Base-by-base conservation (phyloP, 2,888 invertebrate genomes). In the Cryptus armator region DNA sequence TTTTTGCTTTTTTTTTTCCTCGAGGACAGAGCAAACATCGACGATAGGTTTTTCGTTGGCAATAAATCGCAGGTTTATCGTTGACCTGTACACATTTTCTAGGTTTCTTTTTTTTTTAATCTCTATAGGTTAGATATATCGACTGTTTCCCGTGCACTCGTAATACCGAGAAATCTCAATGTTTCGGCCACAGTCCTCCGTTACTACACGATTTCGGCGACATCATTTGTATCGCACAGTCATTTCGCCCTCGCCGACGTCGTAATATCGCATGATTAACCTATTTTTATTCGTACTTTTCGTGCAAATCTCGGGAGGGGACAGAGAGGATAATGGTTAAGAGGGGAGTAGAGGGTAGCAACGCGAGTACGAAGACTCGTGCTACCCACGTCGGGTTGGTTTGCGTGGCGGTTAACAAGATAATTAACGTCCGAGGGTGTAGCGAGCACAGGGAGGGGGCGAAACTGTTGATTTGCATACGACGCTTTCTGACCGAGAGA, bases 371-470 rank as follows among this genome's bases (percentile, higher is more conserved):
- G 67, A 32, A 79, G 64, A 76, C 53, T 76, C 70, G 76, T 71
- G 81, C 76, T 76, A 64, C 14, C 29, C 62, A 29, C 3, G 29
- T 24, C 51, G 24, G 37, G 81, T 62, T 51, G 76, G 81, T 59
- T 83, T 80, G 74, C 72, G 43, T 62, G 80, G 37, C 53, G 83
- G 80, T 80, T 83, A 83, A 83, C 83, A 74, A 83, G 80, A 83
- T 83, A 80, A 83, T 83, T 83, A 83, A 74, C 68, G 71, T 76
- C 70, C 70, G 53, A 71, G 64, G 51, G 43, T 19, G 66, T 16
- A 43, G 43, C 10, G 16, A 16, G 43, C 43, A n/a, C n/a, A n/a
- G 16, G 68, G 37, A 5, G 68, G 68, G 76, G 64, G 75, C 68
- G 53, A 12, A 81, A 76, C 51, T 37, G 76, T 76, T 76, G 75